A percentile compares a stretch with the other conserved stretches of the same genome.
Evolutionary conservation across 2,113 vertebrate genomes (phyloP).

Genomic region (Neolamprologus cancellatus): DNA sequence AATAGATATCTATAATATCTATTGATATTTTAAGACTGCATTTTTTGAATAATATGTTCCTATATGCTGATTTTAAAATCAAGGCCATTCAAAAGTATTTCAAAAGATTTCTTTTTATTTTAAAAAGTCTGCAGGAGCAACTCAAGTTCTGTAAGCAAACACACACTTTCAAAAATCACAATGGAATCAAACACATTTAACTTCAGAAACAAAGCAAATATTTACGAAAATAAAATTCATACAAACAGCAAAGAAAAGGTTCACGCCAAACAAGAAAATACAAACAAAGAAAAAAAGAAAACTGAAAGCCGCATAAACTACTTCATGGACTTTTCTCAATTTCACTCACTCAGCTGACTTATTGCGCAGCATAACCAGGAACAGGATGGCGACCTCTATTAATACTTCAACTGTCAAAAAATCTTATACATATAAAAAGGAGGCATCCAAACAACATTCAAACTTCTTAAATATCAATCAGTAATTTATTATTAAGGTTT

Average conservation of each 20-base stretch:
- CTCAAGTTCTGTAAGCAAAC: slow-evolving; percentile 16
- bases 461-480: slow-evolving; percentile 7
- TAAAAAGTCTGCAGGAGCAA: slow-evolving; percentile 21
- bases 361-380: background rate
- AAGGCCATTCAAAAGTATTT: background rate
- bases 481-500: slow-evolving; percentile 7
- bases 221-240: background rate
- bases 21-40: background rate
- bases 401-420: slow-evolving; percentile 4
- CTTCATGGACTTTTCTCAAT: background rate
- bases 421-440: slow-evolving; percentile 23
- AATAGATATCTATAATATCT: background rate
- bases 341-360: background rate
- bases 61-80: background rate
- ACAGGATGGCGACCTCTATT: background rate
- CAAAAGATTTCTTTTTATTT: background rate
- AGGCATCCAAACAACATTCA: background rate
- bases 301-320: background rate
- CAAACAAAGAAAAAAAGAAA: background rate
- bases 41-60: background rate
- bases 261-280: slow-evolving; percentile 15
- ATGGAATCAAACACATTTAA: slow-evolving; percentile 31
- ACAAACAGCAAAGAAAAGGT: slow-evolving; percentile 26
- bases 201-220: slow-evolving; percentile 2
- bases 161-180: slow-evolving; percentile 30